Conservation (phyloP, 1,140 invertebrate species). For the Elymnias hypermnestra region DNA sequence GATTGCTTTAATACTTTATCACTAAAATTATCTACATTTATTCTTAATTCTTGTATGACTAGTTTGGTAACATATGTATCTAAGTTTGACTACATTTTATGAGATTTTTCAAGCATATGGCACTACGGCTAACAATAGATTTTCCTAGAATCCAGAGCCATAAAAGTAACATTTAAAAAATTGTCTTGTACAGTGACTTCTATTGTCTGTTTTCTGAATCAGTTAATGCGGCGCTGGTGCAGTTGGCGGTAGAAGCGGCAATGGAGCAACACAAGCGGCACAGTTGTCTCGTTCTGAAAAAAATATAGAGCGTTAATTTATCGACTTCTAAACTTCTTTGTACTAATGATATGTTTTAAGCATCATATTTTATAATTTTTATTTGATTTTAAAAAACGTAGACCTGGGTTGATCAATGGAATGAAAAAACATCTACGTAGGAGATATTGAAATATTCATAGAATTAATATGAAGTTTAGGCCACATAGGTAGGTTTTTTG, state of each 20-base stretch:
- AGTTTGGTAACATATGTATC: constrained; percentile 7
- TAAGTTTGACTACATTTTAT: constrained; percentile 1
- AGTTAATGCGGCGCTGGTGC: constrained; percentile 56
- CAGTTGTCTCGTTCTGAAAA: constrained; percentile 59
- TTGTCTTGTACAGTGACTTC: constrained; percentile 21
- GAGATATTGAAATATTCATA: too few species aligned
- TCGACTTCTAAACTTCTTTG: not conserved
- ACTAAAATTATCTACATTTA: constrained; percentile 14
- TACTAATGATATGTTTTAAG: not conserved
- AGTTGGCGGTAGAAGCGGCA: constrained; percentile 50
- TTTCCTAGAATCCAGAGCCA: too few species aligned
- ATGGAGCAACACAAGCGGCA: constrained; percentile 56
- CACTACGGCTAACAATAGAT: too few species aligned
- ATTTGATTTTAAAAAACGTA: too few species aligned
- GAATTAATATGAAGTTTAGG: too few species aligned
- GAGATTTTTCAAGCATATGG: not conserved
- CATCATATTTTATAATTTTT: not conserved
- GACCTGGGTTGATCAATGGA: too few species aligned
- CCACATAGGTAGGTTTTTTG: too few species aligned
- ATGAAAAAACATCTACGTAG: too few species aligned
- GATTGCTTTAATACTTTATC: constrained; percentile 28
- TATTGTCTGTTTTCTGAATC: constrained; percentile 6
- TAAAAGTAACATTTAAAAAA: too few species aligned
- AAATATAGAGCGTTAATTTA: constrained; percentile 1
- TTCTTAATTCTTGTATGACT: constrained; percentile 16